Evolutionary conservation across 2,113 vertebrate species (phyloP).

Genomic region (Eulemur rufifrons): DNA sequence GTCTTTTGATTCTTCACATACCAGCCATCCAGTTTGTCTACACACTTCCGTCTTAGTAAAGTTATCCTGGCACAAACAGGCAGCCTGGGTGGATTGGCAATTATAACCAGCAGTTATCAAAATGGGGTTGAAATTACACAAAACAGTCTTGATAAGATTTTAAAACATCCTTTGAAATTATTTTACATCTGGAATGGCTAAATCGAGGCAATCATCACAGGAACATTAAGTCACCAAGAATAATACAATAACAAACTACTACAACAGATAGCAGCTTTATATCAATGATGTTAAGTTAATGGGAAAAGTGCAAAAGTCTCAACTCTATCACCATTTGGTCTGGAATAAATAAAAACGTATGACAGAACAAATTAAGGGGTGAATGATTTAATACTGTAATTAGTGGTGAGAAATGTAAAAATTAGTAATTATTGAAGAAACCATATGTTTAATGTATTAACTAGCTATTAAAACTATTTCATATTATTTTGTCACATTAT

Average conservation of each 20-base stretch:
- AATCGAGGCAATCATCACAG: slow-evolving; percentile 44
- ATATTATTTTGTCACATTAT: slow-evolving; percentile 75
- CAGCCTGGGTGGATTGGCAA: neutral
- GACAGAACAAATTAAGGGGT: slow-evolving; percentile 76
- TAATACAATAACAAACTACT: slow-evolving; percentile 59
- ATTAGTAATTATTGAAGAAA: slow-evolving; percentile 73
- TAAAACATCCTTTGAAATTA: slow-evolving; percentile 38
- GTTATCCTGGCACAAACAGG: neutral
- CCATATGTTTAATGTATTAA: slow-evolving; percentile 74
- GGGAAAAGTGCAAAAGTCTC: slow-evolving; percentile 59
- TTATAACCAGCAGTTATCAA: neutral
- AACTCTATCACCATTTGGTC: slow-evolving; percentile 47
- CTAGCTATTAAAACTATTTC: slow-evolving; percentile 72
- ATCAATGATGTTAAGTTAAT: slow-evolving; percentile 51
- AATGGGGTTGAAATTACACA: slow-evolving; percentile 25
- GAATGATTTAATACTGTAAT: slow-evolving; percentile 74
- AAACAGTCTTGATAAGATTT: slow-evolving; percentile 16
- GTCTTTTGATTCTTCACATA: neutral
- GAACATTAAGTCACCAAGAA: slow-evolving; percentile 70
- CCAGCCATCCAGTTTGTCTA: neutral
- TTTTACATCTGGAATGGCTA: slow-evolving; percentile 53
- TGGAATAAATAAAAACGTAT: slow-evolving; percentile 74
- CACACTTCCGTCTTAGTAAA: neutral
- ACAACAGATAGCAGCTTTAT: slow-evolving; percentile 14
- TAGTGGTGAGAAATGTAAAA: slow-evolving; percentile 74